Base-by-base conservation (phyloP, 2,888 invertebrate species). In the Drosophila prostipennis region DNA sequence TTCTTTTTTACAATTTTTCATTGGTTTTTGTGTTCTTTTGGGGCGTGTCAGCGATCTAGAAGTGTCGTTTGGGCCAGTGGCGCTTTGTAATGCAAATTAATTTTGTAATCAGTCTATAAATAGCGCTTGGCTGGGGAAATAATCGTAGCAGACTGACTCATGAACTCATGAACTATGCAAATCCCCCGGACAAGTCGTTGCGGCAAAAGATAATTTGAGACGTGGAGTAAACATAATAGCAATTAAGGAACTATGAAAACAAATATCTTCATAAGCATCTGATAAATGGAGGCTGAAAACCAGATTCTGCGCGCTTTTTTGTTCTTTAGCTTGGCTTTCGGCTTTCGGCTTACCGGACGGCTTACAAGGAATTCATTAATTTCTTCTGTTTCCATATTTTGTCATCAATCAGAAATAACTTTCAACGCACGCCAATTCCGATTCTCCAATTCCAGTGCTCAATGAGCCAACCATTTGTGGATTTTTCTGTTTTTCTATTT, bases 381-480 rank as follows among this genome's bases (percentile, higher is more conserved):
- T 76, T 77, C 78, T 71, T 70, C 77, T 67, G 42, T 60, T 75
- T 67, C 58, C 65, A 78, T 54, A 80, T 80, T 85, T 85, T 85
- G 85, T 85, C 85, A 85, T 87, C 80, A 83, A 87, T 85, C 85
- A 87, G 88, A 85, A 85, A 85, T 85, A 85, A 85, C 84, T 87
- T 85, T 84, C 87, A 87, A 79, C 87, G 79, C 78, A 78, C 68
- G 73, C 76, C 78, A 76, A 72, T 76, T 82, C 77, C 61, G 45
- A 72, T 76, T 82, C 77, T 82, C 77, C 61, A 45, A 72, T 76
- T 82, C 77, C 61, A 48, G 71, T 67, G 75, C 73, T 83, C 80
- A 79, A 59, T 81, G 76, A 81, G 77, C 70, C 71, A 45, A 46
- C 51, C 79, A 76, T 55, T 48, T 37, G 56, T 57, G 64, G 43